These are phyloP conservation scores for Catharus ustulatus DNA, from an alignment of 2,797 vertebrate species.

Conservation along the genomic window DNA sequence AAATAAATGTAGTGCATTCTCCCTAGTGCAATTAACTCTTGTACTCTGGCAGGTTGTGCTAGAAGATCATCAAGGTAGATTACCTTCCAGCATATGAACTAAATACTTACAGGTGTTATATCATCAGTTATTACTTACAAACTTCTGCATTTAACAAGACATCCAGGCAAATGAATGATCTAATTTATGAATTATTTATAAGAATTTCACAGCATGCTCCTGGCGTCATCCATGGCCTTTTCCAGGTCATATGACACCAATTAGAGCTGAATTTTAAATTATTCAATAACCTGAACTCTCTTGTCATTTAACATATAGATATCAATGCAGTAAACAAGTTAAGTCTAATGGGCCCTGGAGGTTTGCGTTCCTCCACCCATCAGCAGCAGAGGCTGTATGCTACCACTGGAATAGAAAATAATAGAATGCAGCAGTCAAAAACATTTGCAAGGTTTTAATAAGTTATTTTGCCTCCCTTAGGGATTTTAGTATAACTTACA, in stretches of 20 bases:
- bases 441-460: constrained; percentile 78
- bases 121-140: constrained; percentile 82
- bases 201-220: constrained; percentile 80
- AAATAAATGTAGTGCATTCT: constrained; percentile 79
- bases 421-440: constrained; percentile 72
- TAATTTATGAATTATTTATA: constrained; percentile 84
- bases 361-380: constrained; percentile 68
- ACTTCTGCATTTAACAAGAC: constrained; percentile 82
- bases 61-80: constrained; percentile 84
- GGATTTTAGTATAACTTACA: constrained; percentile 71
- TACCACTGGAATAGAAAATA: constrained; percentile 65
- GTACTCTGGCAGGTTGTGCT: constrained; percentile 76
- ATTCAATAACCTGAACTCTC: constrained; percentile 86
- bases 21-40: constrained; percentile 79
- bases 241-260: constrained; percentile 84
- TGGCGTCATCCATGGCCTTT: constrained; percentile 83
- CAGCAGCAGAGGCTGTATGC: constrained; percentile 57
- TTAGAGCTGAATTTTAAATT: constrained; percentile 86
- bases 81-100: constrained; percentile 80
- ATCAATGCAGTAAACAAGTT: constrained; percentile 85
- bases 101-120: constrained; percentile 86
- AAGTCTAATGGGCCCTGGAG: constrained; percentile 83
- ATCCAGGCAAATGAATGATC: constrained; percentile 80
- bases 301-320: constrained; percentile 86
- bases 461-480: constrained; percentile 75